Evolutionary conservation across 2,113 vertebrate species (phyloP).

Genomic region (Thamnaconus septentrionalis): DNA sequence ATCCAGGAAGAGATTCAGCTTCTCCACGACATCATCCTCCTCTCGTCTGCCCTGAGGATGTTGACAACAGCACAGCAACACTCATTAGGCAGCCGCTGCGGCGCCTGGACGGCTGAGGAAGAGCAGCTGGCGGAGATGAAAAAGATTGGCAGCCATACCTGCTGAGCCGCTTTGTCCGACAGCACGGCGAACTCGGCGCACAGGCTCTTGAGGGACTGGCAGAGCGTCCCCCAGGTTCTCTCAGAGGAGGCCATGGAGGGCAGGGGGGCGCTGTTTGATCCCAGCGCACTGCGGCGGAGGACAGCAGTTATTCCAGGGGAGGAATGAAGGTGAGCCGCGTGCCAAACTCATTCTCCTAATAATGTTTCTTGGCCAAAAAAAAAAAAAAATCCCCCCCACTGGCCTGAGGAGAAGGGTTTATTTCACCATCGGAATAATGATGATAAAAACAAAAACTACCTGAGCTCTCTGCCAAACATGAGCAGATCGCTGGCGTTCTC

Average conservation of each 20-base stretch:
- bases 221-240: slow-evolving; percentile 86
- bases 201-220: slow-evolving; percentile 88
- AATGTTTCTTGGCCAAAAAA: not conserved
- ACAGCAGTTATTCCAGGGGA: slow-evolving; percentile 18
- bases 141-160: slow-evolving; percentile 74
- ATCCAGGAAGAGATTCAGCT: slow-evolving; percentile 94
- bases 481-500: slow-evolving; percentile 92
- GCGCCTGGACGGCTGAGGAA: slow-evolving; percentile 10
- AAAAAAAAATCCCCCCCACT: no score
- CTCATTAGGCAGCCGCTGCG: slow-evolving; percentile 13
- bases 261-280: slow-evolving; percentile 86
- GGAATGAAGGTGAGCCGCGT: slow-evolving; percentile 1
- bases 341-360: slow-evolving; percentile 7
- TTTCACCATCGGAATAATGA: slow-evolving; percentile 1
- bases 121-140: slow-evolving; percentile 32
- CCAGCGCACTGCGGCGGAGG: slow-evolving; percentile 78
- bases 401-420: not conserved
- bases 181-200: slow-evolving; percentile 91
- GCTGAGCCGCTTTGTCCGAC: slow-evolving; percentile 91
- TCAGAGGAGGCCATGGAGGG: slow-evolving; percentile 85
- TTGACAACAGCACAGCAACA: slow-evolving; percentile 17
- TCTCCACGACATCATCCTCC: slow-evolving; percentile 96
- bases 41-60: slow-evolving; percentile 89
- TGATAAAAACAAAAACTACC: slow-evolving; percentile 67
- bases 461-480: slow-evolving; percentile 91